Evolutionary conservation across 2,888 invertebrate species (phyloP), one percentile per base, ranked within the genome.

Genomic region (Cephus pulcher): DNA sequence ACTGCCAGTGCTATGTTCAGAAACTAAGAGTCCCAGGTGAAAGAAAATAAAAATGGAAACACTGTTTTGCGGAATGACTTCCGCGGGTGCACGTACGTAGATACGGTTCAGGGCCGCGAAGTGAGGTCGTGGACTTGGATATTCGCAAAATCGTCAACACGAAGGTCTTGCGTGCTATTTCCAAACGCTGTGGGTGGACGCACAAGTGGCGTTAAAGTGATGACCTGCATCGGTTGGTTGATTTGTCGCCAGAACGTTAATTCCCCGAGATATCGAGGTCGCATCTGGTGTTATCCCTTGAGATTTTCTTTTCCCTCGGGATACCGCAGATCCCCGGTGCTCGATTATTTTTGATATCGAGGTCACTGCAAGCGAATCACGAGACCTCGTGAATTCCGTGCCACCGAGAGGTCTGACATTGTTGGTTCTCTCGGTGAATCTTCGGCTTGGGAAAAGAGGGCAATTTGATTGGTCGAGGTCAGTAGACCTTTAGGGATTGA

Each of bases 261-360:
- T 86, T 82, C 73, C 78, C 76, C 77, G 32, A 32, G 11, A 56
- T 83, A 87, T 82, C 74, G 83, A 73, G 87, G 86, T 79, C 85
- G 80, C 84, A 80, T 84, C 83, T 86, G 85, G 77, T 82, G 71
- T 34, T 71, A 32, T 32, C 71, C 33, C 71, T 70, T 69, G 35
- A 74, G n/a, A 68, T 75, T 75, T 56, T 30, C 56, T 56, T 56
- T 56, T 23, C 15, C 32, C 77, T 37, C 73, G 12, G 69, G 69
- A 74, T 71, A 56, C 34, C 76, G 77, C 75, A 77, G 75, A 79
- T 79, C 82, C 79, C 76, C 78, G 69, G 76, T 75, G 70, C 78
- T 73, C 77, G 80, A 84, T 83, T 84, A 84, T 85, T 85, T 84
- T 84, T 82, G 81, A 76, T 78, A 85, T 85, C 82, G 84, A 82